phyloP scores from a whole-genome alignment of 2,797 vertebrate species.

The Siniperca undulata region DNA sequence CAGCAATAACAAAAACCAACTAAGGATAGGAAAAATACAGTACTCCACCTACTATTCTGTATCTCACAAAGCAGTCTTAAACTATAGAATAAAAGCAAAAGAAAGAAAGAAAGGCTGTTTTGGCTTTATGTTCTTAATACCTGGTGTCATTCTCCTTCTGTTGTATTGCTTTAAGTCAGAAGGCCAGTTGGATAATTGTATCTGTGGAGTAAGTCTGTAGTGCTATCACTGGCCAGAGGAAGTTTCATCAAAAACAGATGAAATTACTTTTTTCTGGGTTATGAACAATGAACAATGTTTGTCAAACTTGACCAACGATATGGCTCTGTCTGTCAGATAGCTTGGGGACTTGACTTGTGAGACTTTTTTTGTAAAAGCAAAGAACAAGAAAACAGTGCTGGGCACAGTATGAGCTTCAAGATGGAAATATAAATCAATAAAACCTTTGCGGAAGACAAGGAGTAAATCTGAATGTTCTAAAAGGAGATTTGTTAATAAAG shows the following conservation, averaged over 20 bases:
- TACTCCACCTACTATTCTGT: neutral
- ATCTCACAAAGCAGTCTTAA: neutral
- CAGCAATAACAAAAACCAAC: conserved; percentile 6
- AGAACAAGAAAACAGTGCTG: conserved; percentile 15
- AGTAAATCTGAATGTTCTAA: conserved; percentile 1
- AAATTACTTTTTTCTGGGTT: conserved; percentile 54
- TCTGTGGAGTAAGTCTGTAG: conserved; percentile 48
- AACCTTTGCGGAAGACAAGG: neutral
- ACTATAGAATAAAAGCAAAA: conserved; percentile 13
- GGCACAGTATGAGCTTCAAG: neutral
- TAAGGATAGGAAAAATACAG: neutral
- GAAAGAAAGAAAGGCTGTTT: conserved; percentile 6
- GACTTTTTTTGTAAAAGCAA: conserved; percentile 3
- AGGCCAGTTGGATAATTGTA: conserved; percentile 65
- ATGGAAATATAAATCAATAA: conserved; percentile 20
- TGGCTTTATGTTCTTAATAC: conserved; percentile 50
- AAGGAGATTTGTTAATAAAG: neutral
- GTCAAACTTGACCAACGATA: conserved; percentile 44
- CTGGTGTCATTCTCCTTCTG: conserved; percentile 50
- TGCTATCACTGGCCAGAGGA: conserved; percentile 32
- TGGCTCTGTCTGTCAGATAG: conserved; percentile 14
- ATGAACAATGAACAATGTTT: conserved; percentile 58
- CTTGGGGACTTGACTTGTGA: neutral
- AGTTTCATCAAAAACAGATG: conserved; percentile 65
- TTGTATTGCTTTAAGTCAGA: conserved; percentile 58